Base-by-base conservation (phyloP, 2,113 vertebrate genomes). In the Ophiodon elongatus region DNA sequence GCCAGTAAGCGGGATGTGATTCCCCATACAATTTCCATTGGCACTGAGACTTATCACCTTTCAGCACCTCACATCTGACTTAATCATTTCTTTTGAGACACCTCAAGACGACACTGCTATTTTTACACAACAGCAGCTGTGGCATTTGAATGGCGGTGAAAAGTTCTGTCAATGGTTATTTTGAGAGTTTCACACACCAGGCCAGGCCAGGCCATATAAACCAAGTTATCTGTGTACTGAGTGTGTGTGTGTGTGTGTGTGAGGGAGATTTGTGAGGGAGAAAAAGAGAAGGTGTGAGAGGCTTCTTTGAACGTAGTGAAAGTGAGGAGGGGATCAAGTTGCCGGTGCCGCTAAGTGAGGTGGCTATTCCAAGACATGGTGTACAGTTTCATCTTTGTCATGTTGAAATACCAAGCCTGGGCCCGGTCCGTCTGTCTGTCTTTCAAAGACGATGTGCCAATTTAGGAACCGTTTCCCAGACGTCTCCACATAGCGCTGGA, bases 71-170 rank as follows among this genome's bases (percentile, higher is more conserved):
- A 0, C 79, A 80, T 89, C 83, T 74, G 85, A 91, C 73, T 85
- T 87, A 85, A 92, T 88, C 67, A 85, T 91, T 93, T 90, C 85
- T 91, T 86, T 3, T 14, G 62, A 89, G 86, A 90, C 90, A 82
- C 85, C 91, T 93, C 76, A 88, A 93, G 87, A 88, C 56, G 59
- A 47, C 2, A 45, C 27, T 0, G 4, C 86, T 96, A 95, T 95
- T 95, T 96, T 93, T 92, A 88, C 80, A 47, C 41, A 0, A 9
- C 64, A 91, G 89, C 95, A 95, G 95, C 95, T 95, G 94, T 71
- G 92, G 84, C 87, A 86, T 93, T 90, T 93, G 67, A 76, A 84
- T 83, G 65, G 83, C 4, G 23, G 21, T 73, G 86, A 90, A 91
- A 89, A 80, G 25, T 80, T 79, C 82, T 89, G 88, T 92, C 91